Base-by-base conservation (phyloP, 2,113 vertebrate species). In the Lichenostomus cassidix region DNA sequence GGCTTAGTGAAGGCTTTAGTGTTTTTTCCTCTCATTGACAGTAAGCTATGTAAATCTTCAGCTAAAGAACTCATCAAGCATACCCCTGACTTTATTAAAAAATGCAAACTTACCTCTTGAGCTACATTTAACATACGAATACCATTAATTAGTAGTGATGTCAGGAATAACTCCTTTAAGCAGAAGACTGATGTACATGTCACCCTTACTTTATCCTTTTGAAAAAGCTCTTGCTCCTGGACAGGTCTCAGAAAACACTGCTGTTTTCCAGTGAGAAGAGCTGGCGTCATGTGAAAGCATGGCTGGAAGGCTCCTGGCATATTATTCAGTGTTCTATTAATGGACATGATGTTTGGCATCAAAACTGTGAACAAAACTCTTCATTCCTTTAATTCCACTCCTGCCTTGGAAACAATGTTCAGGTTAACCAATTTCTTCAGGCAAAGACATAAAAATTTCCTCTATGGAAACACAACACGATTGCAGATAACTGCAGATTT, bases 71-170 rank as follows among this genome's bases (percentile, higher is more conserved):
- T 85, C 53, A 65, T 69, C 49, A 87, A 55, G n/a, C 33, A 62
- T 73, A 82, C 49, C 18, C 28, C 35, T 73, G 74, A 84, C 37
- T 91, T 89, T 29, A 73, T 58, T 73, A 49, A 33, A 84, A 94
- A 96, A 78, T 53, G n/a, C 37, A 73, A 79, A 76, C 70, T 76
- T 82, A 79, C 65, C 50, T 92, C 44, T 82, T 84, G n/a, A 92
- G 53, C 29, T 83, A 42, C 23, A 44, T 78, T 92, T 90, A 83
- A 89, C 56, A 52, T 58, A 70, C 24, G 39, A 80, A 77, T 87
- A 52, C 3, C 13, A 68, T 53, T 92, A 78, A 87, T 87, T 49
- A 29, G 29, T 47, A 50, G 10, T 31, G n/a, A 35, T 92, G 47
- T 56, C 52, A 89, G 47, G 55, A 80, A 63, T 58, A 92, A 93